A percentile compares a stretch with the other conserved stretches of the same genome.
Conservation (phyloP, 2,797 vertebrate genomes). For the Cuniculus paca region DNA sequence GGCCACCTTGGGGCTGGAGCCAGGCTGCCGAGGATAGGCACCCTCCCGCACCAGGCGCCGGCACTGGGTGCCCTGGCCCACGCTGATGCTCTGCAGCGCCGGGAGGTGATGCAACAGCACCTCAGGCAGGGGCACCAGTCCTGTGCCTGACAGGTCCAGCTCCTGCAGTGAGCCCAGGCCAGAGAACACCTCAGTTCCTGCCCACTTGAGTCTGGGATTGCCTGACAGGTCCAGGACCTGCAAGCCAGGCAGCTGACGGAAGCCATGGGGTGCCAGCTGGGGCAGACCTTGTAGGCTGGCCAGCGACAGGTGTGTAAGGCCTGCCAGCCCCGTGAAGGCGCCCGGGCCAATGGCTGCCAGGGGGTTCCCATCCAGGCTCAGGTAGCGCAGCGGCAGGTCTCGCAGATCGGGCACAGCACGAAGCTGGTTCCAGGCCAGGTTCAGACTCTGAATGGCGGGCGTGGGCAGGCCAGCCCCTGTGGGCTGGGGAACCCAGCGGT, state of each 20-base stretch:
- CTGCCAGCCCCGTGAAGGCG: conserved; percentile 91
- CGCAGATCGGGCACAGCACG: conserved; percentile 89
- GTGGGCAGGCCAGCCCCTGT: conserved; percentile 73
- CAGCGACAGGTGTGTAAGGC: conserved; percentile 94
- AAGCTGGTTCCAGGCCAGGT: conserved; percentile 93
- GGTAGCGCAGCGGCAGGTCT: conserved; percentile 93
- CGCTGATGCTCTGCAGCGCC: conserved; percentile 93
- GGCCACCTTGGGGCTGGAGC: conserved; percentile 91
- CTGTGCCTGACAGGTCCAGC: conserved; percentile 94
- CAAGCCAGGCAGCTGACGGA: conserved; percentile 92
- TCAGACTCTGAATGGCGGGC: conserved; percentile 93
- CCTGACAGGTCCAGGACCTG: conserved; percentile 96
- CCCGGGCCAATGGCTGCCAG: conserved; percentile 89
- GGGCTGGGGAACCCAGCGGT: conserved; percentile 83
- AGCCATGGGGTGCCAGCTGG: conserved; percentile 90
- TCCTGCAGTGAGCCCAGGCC: conserved; percentile 95
- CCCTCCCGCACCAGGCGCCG: conserved; percentile 94
- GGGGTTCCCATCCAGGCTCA: conserved; percentile 95
- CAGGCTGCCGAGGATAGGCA: conserved; percentile 94
- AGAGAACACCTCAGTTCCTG: conserved; percentile 90
- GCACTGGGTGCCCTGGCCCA: conserved; percentile 91
- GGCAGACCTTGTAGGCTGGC: conserved; percentile 89
- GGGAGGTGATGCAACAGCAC: conserved; percentile 92
- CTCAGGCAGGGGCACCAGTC: conserved; percentile 90
- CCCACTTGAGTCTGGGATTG: conserved; percentile 90